Evolutionary conservation across 2,888 invertebrate genomes (phyloP).

Genomic region (Ochlodes sylvanus): DNA sequence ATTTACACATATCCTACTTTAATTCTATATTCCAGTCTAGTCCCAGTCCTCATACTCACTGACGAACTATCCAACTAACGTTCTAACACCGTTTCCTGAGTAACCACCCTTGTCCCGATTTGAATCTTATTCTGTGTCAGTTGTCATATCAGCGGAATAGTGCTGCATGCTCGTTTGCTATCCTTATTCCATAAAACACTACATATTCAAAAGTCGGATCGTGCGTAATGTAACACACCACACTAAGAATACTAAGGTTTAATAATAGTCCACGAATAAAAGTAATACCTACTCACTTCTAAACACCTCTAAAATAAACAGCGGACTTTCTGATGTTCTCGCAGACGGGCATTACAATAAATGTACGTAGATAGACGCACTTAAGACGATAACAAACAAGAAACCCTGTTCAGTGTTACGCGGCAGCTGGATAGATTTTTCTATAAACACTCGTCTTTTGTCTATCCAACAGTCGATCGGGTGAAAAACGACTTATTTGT

Average conservation of each 20-base stretch:
- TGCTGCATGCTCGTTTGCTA: too few species aligned
- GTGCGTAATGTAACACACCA: not conserved
- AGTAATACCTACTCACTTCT: slow-evolving; percentile 49
- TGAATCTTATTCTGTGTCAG: too few species aligned
- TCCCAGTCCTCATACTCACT: too few species aligned
- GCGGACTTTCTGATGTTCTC: slow-evolving; percentile 65
- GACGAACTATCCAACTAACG: too few species aligned
- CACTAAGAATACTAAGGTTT: slow-evolving; percentile 48
- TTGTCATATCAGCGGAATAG: too few species aligned
- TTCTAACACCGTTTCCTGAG: too few species aligned
- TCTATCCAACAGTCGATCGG: slow-evolving; percentile 64
- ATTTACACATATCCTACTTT: too few species aligned
- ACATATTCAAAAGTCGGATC: not conserved
- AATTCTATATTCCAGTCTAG: too few species aligned
- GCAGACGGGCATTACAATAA: slow-evolving; percentile 72
- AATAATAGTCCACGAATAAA: slow-evolving; percentile 59
- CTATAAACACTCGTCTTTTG: slow-evolving; percentile 74
- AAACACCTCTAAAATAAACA: slow-evolving; percentile 66
- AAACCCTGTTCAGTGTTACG: slow-evolving; percentile 67
- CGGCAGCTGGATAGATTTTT: slow-evolving; percentile 62
- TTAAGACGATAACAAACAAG: slow-evolving; percentile 79
- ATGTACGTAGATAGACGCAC: slow-evolving; percentile 70
- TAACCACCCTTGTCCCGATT: too few species aligned
- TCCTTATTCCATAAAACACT: too few species aligned
- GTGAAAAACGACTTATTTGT: slow-evolving; percentile 58